phyloP scores from a whole-genome alignment of 1,140 invertebrate species.

The Sweltsa coloradensis region DNA sequence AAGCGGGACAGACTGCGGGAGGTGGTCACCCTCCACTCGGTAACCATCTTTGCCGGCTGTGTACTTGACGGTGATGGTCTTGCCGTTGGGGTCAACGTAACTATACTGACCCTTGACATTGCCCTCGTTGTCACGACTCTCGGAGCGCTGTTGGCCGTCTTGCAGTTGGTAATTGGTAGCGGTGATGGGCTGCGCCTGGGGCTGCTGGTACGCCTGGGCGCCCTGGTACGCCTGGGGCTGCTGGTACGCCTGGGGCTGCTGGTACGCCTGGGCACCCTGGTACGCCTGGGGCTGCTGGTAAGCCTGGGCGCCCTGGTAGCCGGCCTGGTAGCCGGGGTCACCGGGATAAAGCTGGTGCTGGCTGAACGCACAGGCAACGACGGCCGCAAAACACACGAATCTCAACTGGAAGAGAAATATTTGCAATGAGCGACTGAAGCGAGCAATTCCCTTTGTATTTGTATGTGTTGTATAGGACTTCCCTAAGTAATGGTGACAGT shows the following conservation, averaged over 20 bases:
- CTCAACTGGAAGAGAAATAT: slow-evolving; percentile 6
- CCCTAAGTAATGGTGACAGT: too few species aligned
- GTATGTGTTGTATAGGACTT: too few species aligned
- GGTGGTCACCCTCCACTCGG: slow-evolving; percentile 27
- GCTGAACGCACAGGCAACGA: neutral
- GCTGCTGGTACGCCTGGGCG: neutral
- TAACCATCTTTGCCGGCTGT: slow-evolving; percentile 51
- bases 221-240: neutral
- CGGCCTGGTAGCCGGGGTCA: slow-evolving; percentile 3
- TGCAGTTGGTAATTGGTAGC: slow-evolving; percentile 19
- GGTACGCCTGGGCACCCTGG: neutral
- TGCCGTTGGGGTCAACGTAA: slow-evolving; percentile 36
- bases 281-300: neutral
- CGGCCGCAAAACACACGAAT: neutral
- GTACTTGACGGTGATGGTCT: slow-evolving; percentile 44
- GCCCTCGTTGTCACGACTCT: slow-evolving; percentile 21
- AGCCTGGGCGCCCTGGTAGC: neutral
- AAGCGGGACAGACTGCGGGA: neutral
- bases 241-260: neutral
- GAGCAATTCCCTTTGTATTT: too few species aligned
- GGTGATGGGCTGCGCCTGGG: neutral
- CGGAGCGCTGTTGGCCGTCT: slow-evolving; percentile 16
- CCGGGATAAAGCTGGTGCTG: neutral
- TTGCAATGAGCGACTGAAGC: too few species aligned
- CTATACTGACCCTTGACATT: slow-evolving; percentile 32